A percentile compares a stretch with the other conserved stretches of the same genome.
phyloP scores from a whole-genome alignment of 2,797 vertebrate genomes.

The Hafferia zeledoni region DNA sequence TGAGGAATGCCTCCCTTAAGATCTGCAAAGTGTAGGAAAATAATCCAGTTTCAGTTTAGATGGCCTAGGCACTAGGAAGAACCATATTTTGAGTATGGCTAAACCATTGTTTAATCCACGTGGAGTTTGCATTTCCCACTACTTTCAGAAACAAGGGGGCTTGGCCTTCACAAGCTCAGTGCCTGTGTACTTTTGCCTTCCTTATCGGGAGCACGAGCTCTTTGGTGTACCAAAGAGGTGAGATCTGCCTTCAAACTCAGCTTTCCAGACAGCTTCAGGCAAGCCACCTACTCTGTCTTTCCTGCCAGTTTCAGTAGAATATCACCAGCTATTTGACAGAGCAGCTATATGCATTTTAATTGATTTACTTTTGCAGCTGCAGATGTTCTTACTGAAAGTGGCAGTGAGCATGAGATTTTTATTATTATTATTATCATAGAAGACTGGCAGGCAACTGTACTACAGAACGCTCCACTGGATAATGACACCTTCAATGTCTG shows the following conservation, averaged over 20 bases:
- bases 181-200: background rate
- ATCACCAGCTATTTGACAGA: background rate
- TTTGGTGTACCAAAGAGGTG: background rate
- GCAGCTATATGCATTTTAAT: background rate
- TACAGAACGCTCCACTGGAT: background rate
- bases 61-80: background rate
- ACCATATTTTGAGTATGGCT: background rate
- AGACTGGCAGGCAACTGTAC: background rate
- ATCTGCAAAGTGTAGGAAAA: background rate
- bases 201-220: accelerated
- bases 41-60: background rate
- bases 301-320: background rate
- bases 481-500: background rate
- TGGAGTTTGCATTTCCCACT: background rate
- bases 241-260: background rate
- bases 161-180: background rate
- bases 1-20: accelerated
- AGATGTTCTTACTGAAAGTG: background rate
- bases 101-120: background rate
- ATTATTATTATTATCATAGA: background rate
- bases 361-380: background rate
- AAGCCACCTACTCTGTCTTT: background rate
- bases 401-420: background rate
- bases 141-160: background rate
- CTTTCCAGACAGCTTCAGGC: background rate